Percentiles rank a stretch among this genome's conserved stretches.
Conservation (phyloP, 2,113 vertebrate species). For the Stercorarius parasiticus region DNA sequence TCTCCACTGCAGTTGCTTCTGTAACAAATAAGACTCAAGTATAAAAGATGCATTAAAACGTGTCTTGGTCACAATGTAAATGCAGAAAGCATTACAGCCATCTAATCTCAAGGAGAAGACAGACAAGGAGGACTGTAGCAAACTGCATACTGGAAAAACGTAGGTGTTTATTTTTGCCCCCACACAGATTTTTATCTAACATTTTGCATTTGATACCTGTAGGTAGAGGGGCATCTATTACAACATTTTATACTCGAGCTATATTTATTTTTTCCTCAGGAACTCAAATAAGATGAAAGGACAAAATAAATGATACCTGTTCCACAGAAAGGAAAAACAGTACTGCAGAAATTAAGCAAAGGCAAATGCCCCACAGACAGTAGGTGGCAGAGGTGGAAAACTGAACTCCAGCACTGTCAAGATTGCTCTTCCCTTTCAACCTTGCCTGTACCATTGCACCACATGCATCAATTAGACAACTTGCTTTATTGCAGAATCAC, state of each 20-base stretch:
- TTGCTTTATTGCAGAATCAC: background rate
- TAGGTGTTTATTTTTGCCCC: background rate
- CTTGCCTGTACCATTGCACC: background rate
- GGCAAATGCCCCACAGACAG: background rate
- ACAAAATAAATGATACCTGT: background rate
- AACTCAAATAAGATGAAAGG: background rate
- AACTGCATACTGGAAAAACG: background rate
- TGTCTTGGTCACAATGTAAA: constrained; percentile 24
- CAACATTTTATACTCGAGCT: background rate
- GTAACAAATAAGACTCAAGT: constrained; percentile 55
- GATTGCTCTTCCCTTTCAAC: background rate
- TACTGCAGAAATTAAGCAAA: background rate
- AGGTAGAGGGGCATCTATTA: background rate
- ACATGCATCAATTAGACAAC: background rate
- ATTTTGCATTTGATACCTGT: background rate
- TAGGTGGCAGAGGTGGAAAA: background rate
- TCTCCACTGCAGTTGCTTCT: constrained; percentile 58
- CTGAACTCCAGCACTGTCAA: background rate
- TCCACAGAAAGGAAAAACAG: background rate
- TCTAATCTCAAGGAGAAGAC: background rate
- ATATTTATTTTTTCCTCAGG: background rate
- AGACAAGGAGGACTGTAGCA: background rate
- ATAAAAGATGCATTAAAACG: constrained; percentile 56
- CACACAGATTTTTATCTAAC: background rate
- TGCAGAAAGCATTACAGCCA: background rate